Evolutionary conservation across 2,888 invertebrate genomes (phyloP), one percentile per base, ranked within the genome.

Genomic region (Macaria liturata): DNA sequence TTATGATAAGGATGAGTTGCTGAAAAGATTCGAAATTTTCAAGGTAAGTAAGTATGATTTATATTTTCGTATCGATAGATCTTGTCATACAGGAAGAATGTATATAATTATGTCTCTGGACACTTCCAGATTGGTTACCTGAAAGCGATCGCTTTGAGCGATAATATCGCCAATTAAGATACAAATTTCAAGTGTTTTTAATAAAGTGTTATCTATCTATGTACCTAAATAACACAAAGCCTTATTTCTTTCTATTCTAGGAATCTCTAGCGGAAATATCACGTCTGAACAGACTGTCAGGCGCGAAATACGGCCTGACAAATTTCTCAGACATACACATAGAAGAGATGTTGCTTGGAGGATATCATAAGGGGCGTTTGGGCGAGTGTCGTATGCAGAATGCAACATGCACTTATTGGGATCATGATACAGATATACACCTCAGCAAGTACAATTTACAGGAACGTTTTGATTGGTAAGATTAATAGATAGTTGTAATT

Each of bases 311-410:
- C 39, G 78, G 80, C 0, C 47, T 73, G n/a, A 82, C 76, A 0
- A 70, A 74, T 40, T 82, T 77, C 55, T 71, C 80, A 0, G 81
- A 83, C 51, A 67, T 72, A 73, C 64, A 75, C 1, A 39, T 40
- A 0, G 49, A 72, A 3, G 81, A 83, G 55, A 8, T 42, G 1
- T n/a, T 42, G 6, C 4, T 4, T 9, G 9, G 42, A 42, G 9
- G 9, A 4, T 42, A 42, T n/a, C 5, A 1, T 9, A 8, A 42
- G 6, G 42, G 9, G 9, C 42, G 8, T 8, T 20, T 20, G 20
- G 20, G 20, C 20, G 34, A 37, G n/a, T 42, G 42, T 4, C 4
- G 4, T 9, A 42, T 8, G 8, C n/a, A 9, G 4, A n/a, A 42
- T 9, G 9, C 4, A n/a, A 8, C 8, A 1, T 42, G 42, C 42